phyloP scores from a whole-genome alignment of 2,888 invertebrate species.

The Megalurothrips usitatus region DNA sequence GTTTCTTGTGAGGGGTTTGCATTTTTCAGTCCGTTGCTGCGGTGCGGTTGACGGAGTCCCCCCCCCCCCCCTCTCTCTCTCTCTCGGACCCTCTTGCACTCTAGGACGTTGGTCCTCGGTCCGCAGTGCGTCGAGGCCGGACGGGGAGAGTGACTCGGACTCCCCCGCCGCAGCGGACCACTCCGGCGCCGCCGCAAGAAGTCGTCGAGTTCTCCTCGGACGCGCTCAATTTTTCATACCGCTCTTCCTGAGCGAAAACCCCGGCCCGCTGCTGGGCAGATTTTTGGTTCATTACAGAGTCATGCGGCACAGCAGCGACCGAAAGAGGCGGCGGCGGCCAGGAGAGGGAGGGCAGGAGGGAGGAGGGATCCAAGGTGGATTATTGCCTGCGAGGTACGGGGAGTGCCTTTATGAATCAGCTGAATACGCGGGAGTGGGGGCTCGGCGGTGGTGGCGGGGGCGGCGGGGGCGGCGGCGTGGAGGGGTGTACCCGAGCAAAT shows the following conservation, averaged over 20 bases:
- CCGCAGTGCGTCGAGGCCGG: too few relatives aligned
- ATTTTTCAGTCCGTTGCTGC: too few relatives aligned
- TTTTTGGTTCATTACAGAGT: conserved; percentile 3
- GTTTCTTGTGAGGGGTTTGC: too few relatives aligned
- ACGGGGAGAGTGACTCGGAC: too few relatives aligned
- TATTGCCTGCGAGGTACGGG: neutral
- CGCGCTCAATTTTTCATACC: conserved; percentile 6
- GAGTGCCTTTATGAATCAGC: neutral
- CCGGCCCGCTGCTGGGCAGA: neutral
- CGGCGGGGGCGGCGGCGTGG: too few relatives aligned
- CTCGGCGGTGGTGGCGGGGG: neutral
- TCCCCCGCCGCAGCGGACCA: too few relatives aligned
- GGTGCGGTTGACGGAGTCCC: too few relatives aligned
- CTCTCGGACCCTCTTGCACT: too few relatives aligned
- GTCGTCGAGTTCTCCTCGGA: neutral
- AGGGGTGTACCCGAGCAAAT: neutral
- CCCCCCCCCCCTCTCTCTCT: too few relatives aligned
- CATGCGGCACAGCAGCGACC: neutral
- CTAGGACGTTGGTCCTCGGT: too few relatives aligned
- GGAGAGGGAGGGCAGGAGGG: neutral
- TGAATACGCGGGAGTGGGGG: neutral
- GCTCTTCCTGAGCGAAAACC: neutral
- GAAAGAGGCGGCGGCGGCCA: neutral
- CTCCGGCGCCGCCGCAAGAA: neutral
- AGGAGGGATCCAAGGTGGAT: neutral